Percentiles rank a stretch among this genome's conserved stretches.
Evolutionary conservation across 2,113 vertebrate species (phyloP).

Genomic region (Oreochromis aureus): DNA sequence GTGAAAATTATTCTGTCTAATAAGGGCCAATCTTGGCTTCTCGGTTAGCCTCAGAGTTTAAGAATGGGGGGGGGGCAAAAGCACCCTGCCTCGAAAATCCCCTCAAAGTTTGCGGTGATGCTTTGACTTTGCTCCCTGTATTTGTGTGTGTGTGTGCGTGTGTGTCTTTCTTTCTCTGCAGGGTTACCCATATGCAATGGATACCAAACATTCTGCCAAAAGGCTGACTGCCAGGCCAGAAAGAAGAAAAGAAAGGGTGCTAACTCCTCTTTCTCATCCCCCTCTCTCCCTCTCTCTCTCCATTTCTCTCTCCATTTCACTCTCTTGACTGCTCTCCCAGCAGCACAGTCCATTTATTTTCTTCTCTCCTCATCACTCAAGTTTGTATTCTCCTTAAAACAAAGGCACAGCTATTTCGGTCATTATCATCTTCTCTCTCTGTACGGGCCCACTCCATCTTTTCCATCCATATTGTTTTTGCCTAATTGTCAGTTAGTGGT

Average conservation of each 20-base stretch:
- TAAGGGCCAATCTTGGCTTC: conserved; percentile 18
- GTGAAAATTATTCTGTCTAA: conserved; percentile 58
- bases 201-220: conserved; percentile 46
- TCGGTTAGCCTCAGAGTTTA: conserved; percentile 21
- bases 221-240: conserved; percentile 47
- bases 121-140: conserved; percentile 31
- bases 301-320: conserved; percentile 21
- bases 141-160: background rate
- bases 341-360: conserved; percentile 23
- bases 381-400: conserved; percentile 22
- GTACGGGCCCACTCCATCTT: background rate
- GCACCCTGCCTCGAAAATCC: conserved; percentile 13
- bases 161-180: background rate
- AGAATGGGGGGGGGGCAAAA: background rate
- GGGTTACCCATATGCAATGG: conserved; percentile 49
- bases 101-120: conserved; percentile 16
- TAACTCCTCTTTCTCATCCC: conserved; percentile 23
- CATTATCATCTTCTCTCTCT: background rate
- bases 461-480: conserved; percentile 1
- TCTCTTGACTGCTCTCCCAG: conserved; percentile 12
- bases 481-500: conserved; percentile 29
- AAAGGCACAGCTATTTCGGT: conserved; percentile 1
- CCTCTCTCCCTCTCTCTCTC: conserved; percentile 11
- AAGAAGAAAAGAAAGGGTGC: conserved; percentile 29
- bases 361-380: background rate